Evolutionary conservation across 2,113 vertebrate genomes (phyloP), one percentile per base, ranked within the genome.

Genomic region (Centrocercus urophasianus): DNA sequence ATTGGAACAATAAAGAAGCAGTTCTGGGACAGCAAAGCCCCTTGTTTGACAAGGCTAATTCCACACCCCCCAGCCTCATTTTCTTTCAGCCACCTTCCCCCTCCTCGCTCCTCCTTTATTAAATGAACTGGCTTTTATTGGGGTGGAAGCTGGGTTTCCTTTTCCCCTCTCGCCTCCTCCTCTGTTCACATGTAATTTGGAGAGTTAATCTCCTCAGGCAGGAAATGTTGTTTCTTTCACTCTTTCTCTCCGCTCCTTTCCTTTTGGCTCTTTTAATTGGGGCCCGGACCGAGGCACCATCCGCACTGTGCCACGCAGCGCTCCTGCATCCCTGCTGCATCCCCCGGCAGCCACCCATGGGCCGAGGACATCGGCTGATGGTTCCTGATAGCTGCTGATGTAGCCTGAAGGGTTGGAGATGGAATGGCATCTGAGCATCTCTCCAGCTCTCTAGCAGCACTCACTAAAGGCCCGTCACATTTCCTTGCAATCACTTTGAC

Each of bases 31-130:
- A 98, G 98, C 98, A 98, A 98, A 98, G 98, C 98, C 97, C 96
- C 98, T 98, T 99, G 98, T 98, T 98, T 97, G 98, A 98, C 98
- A 99, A 98, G 98, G 96, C 97, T 98, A 98, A 98, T 98, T 98
- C 98, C 96, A 97, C 97, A 97, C 97, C 87, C 94, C 96, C 96
- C 95, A 95, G 91, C 90, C 95, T 97, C 94, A 88, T 96, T 97
- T 96, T 95, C 97, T 95, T 97, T 97, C 96, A 94, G 92, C 88
- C 85, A 70, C 84, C 91, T 91, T 94, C 93, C 81, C 79, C 95
- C 96, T 95, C 89, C 93, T 93, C 10, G 11, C 83, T 93, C 91
- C 90, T 97, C 97, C 97, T 98, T 98, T 98, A 98, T 98, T 98
- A 98, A 98, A 98, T 95, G 93, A 94, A 98, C 97, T 97, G 89